Conservation (phyloP, 2,113 vertebrate genomes). For the Piliocolobus tephrosceles region DNA sequence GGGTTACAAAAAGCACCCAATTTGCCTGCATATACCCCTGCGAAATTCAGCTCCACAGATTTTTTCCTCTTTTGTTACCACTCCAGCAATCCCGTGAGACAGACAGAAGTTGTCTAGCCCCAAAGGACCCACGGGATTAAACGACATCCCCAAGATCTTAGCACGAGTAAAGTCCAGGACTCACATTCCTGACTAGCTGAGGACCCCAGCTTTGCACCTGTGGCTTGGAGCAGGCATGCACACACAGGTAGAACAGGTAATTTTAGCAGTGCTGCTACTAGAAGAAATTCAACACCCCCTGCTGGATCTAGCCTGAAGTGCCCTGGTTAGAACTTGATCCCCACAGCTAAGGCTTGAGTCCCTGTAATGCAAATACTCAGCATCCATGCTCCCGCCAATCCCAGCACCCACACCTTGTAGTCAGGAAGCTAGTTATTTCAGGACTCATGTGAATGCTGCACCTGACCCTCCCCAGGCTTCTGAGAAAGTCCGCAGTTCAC, state of each 20-base stretch:
- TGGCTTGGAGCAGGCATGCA: neutral
- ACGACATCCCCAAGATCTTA: neutral
- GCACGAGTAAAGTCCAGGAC: neutral
- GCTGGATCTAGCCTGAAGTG: conserved; percentile 16
- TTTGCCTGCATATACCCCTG: neutral
- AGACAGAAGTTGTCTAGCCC: neutral
- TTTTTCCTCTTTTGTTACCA: neutral
- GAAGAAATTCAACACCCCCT: conserved; percentile 35
- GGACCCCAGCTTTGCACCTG: neutral
- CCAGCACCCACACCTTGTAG: neutral
- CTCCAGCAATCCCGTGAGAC: neutral
- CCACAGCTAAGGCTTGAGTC: neutral
- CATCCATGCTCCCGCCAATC: neutral
- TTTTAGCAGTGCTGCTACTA: neutral
- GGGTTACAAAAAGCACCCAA: neutral
- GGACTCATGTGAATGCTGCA: neutral
- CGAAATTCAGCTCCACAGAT: neutral
- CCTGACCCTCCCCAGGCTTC: neutral
- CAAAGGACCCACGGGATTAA: neutral
- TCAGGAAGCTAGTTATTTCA: neutral
- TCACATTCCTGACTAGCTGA: neutral
- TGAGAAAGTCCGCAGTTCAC: neutral
- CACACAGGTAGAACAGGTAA: neutral
- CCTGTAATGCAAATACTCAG: neutral
- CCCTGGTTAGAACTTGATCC: neutral